These are phyloP conservation scores for Vombatus ursinus DNA, from an alignment of 2,113 vertebrate genomes.

Conservation along the genomic window DNA sequence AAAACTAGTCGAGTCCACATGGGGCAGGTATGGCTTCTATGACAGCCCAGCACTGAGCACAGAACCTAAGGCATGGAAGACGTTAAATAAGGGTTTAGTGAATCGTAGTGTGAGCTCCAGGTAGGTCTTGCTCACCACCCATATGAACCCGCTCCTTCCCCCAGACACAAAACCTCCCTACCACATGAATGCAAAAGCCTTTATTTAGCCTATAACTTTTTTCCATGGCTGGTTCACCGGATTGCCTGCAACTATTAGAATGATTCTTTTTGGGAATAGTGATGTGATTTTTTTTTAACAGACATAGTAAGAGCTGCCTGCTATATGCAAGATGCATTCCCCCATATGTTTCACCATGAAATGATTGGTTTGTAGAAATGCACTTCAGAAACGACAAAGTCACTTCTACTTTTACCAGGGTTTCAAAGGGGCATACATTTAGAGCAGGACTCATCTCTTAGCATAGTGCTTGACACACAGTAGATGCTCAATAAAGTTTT, in stretches of 20 bases:
- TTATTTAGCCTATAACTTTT: not conserved
- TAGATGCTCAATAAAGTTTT: not conserved
- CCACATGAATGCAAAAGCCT: not conserved
- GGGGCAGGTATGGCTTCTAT: not conserved
- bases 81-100: not conserved
- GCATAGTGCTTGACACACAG: not conserved
- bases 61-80: not conserved
- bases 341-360: not conserved
- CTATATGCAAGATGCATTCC: not conserved
- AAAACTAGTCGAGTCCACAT: not conserved
- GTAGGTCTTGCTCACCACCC: not conserved
- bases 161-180: not conserved
- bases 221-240: not conserved
- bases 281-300: not conserved
- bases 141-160: not conserved
- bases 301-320: not conserved
- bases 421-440: not conserved
- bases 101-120: not conserved
- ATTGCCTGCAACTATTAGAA: not conserved
- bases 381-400: not conserved
- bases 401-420: not conserved
- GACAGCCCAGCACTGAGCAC: not conserved
- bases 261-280: not conserved
- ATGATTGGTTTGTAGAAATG: constrained; percentile 2
- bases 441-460: not conserved